Base-by-base conservation (phyloP, 2,888 invertebrate genomes). In the Leptarthrus brevirostris region DNA sequence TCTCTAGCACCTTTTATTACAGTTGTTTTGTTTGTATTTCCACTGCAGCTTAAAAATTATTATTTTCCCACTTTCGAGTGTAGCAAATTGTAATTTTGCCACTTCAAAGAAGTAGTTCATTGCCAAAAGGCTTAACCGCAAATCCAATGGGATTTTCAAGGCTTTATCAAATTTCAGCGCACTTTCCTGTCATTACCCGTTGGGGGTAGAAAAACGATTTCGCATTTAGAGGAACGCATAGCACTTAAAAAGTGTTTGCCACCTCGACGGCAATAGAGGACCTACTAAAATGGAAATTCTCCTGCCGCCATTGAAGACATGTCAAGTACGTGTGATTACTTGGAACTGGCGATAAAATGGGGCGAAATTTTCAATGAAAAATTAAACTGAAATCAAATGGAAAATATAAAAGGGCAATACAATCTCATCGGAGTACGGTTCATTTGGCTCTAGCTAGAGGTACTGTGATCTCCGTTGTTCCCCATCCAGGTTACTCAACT, bases 351-450 rank as follows among this genome's bases (percentile, higher is more conserved):
- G 47, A 47, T n/a, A 47, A 47, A 47, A 47, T 12, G n/a, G 47
- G 22, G 16, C 47, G 66, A 66, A 66, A 47, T 66, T 66, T 49
- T 36, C 66, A 66, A 66, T 66, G 66, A 66, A 66, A 66, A 66
- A 66, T 66, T 66, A 66, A 66, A 47, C 47, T 47, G 66, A 22
- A 66, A 66, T 66, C 66, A 22, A 47, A 66, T 47, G 47, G 10
- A 8, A 20, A 4, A 16, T 47, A 66, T 26, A 66, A 66, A 66
- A 10, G 44, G 24, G 24, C 66, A 47, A 24, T 26, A 16, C 24
- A 66, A 44, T 47, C 66, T 47, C 49, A 66, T 47, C 49, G 8
- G 10, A 16, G 24, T 22, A 66, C 47, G 66, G 66, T 49, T 66
- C 66, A 66, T 66, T 66, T 47, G 24, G 66, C 26, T 16, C 47